Evolutionary conservation across 2,113 vertebrate species (phyloP).

Genomic region (Ictidomys tridecemlineatus): DNA sequence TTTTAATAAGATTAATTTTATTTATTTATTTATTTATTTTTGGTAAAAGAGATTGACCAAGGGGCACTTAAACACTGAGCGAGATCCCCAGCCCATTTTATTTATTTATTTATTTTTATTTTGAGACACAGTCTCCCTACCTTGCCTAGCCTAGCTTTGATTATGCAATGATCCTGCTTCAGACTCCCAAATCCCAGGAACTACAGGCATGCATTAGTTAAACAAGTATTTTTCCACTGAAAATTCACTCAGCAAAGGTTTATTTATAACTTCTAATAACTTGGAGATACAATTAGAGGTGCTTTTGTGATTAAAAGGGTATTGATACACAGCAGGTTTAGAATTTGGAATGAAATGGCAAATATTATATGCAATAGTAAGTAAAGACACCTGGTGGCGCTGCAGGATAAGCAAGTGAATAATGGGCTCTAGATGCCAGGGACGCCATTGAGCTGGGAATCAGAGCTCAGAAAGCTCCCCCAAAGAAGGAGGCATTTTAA

Average conservation of each 20-base stretch:
- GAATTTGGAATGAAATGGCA: neutral
- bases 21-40: neutral
- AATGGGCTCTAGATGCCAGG: fast-evolving
- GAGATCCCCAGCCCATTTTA: too few species aligned
- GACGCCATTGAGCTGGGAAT: conserved; percentile 42
- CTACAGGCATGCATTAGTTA: too few species aligned
- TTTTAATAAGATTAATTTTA: neutral
- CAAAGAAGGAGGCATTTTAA: conserved; percentile 40
- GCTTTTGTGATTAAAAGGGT: neutral
- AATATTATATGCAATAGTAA: conserved; percentile 50
- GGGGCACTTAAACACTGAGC: too few species aligned
- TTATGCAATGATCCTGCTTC: too few species aligned
- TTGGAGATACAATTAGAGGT: neutral
- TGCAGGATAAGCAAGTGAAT: conserved; percentile 66
- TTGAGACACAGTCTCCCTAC: too few species aligned
- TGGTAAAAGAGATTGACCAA: too few species aligned
- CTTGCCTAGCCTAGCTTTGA: too few species aligned
- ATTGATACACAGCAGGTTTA: neutral
- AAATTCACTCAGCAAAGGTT: neutral
- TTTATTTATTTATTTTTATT: too few species aligned
- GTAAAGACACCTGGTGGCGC: conserved; percentile 73
- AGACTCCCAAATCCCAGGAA: too few species aligned
- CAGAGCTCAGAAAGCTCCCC: conserved; percentile 9
- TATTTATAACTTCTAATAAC: neutral
- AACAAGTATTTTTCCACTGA: neutral